A percentile compares a stretch with the other conserved stretches of the same genome.
These are phyloP conservation scores for Camponotus pennsylvanicus DNA, from an alignment of 1,140 invertebrate genomes.

Conservation along the genomic window DNA sequence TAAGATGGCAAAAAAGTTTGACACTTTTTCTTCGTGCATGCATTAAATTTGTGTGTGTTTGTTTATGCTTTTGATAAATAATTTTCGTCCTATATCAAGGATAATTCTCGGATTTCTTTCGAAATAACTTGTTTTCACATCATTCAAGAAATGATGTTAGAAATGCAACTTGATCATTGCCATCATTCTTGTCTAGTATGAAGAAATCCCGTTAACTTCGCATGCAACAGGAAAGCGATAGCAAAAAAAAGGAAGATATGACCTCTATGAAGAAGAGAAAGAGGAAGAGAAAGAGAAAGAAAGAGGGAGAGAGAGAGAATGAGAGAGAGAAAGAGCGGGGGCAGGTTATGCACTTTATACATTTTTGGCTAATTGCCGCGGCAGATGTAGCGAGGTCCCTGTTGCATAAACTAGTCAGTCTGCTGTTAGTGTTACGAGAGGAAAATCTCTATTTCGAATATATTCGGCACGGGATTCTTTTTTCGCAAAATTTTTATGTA, in stretches of 20 bases:
- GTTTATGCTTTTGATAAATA: neutral
- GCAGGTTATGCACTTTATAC: slow-evolving; percentile 55
- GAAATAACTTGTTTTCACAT: neutral
- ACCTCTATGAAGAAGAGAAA: neutral
- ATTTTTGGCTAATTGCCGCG: slow-evolving; percentile 65
- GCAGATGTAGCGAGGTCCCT: neutral
- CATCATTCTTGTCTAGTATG: slow-evolving; percentile 28
- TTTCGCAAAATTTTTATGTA: neutral
- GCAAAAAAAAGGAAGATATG: neutral
- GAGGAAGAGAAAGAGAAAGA: neutral
- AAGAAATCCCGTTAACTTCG: slow-evolving; percentile 5
- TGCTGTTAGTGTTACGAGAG: slow-evolving; percentile 20
- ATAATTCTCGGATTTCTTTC: slow-evolving; percentile 2
- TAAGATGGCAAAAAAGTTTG: neutral
- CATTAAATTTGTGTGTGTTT: neutral
- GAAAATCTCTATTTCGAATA: slow-evolving; percentile 53
- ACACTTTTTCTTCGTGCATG: neutral
- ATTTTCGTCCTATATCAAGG: neutral
- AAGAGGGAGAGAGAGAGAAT: neutral
- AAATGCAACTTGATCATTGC: slow-evolving; percentile 32
- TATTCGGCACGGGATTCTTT: neutral
- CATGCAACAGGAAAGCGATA: neutral
- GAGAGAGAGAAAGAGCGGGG: slow-evolving; percentile 6
- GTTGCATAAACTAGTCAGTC: slow-evolving; percentile 57
- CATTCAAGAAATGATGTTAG: slow-evolving; percentile 29